These are phyloP conservation scores for Linurgus olivaceus DNA, from an alignment of 2,797 vertebrate species.

Conservation along the genomic window DNA sequence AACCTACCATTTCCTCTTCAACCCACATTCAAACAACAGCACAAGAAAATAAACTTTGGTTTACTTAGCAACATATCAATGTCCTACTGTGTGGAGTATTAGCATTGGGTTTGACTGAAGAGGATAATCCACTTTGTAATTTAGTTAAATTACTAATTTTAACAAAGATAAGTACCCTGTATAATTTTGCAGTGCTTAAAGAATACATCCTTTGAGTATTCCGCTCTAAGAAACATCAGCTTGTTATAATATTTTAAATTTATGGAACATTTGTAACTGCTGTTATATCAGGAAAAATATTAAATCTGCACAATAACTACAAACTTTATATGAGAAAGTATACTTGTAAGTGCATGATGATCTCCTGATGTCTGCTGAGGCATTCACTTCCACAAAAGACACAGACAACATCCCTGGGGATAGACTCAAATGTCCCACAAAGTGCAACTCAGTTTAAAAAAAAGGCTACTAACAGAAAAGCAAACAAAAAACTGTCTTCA, in stretches of 20 bases:
- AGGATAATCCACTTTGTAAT: slow-evolving; percentile 73
- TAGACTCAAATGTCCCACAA: slow-evolving; percentile 38
- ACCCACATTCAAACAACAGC: neutral
- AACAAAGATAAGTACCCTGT: slow-evolving; percentile 64
- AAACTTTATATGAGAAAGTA: slow-evolving; percentile 65
- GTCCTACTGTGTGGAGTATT: slow-evolving; percentile 62
- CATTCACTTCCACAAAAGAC: slow-evolving; percentile 43
- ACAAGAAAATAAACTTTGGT: slow-evolving; percentile 61
- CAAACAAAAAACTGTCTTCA: neutral
- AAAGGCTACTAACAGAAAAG: slow-evolving; percentile 16
- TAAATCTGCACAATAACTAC: slow-evolving; percentile 68
- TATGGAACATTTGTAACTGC: slow-evolving; percentile 71
- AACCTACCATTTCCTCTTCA: slow-evolving; percentile 5
- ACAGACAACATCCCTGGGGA: slow-evolving; percentile 27
- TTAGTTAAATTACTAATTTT: slow-evolving; percentile 76
- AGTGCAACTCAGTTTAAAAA: slow-evolving; percentile 20
- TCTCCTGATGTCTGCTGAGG: slow-evolving; percentile 43
- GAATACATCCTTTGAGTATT: slow-evolving; percentile 69
- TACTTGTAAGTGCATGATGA: slow-evolving; percentile 49
- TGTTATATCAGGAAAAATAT: slow-evolving; percentile 67
- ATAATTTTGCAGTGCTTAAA: slow-evolving; percentile 70
- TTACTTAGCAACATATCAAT: slow-evolving; percentile 57
- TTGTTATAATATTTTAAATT: slow-evolving; percentile 68
- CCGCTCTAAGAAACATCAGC: slow-evolving; percentile 53
- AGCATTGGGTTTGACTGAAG: slow-evolving; percentile 43